Evolutionary conservation across 2,888 invertebrate species (phyloP).

Genomic region (Drosophila setosimentum): DNA sequence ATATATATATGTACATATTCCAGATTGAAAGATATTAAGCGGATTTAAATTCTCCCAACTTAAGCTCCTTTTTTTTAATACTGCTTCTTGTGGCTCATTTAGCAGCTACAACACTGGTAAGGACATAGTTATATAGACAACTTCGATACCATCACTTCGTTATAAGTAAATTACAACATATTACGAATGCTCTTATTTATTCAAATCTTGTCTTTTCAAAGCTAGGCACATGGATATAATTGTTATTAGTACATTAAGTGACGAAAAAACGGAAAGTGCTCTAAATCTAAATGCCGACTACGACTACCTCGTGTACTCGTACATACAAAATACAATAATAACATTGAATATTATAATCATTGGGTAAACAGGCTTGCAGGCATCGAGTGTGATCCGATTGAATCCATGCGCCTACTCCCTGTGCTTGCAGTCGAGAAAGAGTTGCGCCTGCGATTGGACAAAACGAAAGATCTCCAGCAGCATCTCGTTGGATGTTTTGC

Average conservation of each 20-base stretch:
- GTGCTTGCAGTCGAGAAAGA: conserved; percentile 82
- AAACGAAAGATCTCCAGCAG: conserved; percentile 83
- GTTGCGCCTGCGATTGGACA: conserved; percentile 82
- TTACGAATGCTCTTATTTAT: conserved; percentile 72
- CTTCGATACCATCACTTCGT: too few species aligned
- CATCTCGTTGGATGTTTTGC: conserved; percentile 83
- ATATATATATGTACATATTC: background rate
- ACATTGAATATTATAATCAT: conserved; percentile 36
- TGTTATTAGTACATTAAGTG: conserved; percentile 29
- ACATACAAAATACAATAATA: conserved; percentile 38
- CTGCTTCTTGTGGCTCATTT: background rate
- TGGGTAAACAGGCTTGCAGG: conserved; percentile 23
- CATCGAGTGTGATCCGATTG: conserved; percentile 2
- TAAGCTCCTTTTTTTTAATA: background rate
- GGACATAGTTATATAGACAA: background rate
- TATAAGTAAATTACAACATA: background rate
- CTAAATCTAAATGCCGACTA: conserved; percentile 83
- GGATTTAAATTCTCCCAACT: background rate
- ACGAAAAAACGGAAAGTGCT: conserved; percentile 60
- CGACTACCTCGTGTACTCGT: conserved; percentile 81
- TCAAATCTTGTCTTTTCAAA: conserved; percentile 27
- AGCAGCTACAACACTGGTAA: background rate
- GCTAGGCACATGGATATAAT: conserved; percentile 29
- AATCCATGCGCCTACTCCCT: conserved; percentile 69
- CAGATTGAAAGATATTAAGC: too few species aligned